Evolutionary conservation across 2,888 invertebrate genomes (phyloP), one percentile per base, ranked within the genome.

Genomic region (Zeuzera pyrina): DNA sequence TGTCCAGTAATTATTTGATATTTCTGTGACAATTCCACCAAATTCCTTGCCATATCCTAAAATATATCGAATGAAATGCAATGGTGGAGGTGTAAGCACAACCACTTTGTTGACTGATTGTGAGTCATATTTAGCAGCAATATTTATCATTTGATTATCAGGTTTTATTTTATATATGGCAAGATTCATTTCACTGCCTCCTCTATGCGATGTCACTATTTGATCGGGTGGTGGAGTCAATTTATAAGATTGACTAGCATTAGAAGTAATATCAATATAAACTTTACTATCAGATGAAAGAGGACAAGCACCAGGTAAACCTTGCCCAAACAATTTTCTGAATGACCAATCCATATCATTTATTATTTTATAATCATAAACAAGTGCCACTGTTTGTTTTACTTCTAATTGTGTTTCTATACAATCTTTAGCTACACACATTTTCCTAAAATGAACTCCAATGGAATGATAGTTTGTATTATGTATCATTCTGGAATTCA

Each of bases 381-480:
- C 94, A 32, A 97, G 84, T 23, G 94, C 91, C 30, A 97, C 90
- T 1, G 93, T 91, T 66, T 95, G 93, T 40, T 89, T 91, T 21
- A 97, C 85, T 68, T 97, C 95, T 32, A 95, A 73, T 12, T 90
- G 86, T 24, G 89, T 86, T 39, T 86, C 73, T 6, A 73, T 72
- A 49, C 91, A 90, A 5, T 67, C 77, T 34, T 67, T 54, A 50
- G 87, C 84, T 47, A 85, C 65, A 59, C 96, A 97, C 22, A 93
- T 83, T 30, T 91, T 92, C 34, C 95, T 87, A 19, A 96, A 88
- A 76, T 95, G 92, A 23, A 98, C 84, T 13, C 92, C 92, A 35
- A 97, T 77, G 0, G 97, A 97, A 76, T 97, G 95, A 61, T 95
- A 98, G 56, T 93, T 92, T 2, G 96, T 93, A 58, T 95, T 95